phyloP scores from a whole-genome alignment of 2,113 vertebrate genomes.

The Potamarius usumacintae region DNA sequence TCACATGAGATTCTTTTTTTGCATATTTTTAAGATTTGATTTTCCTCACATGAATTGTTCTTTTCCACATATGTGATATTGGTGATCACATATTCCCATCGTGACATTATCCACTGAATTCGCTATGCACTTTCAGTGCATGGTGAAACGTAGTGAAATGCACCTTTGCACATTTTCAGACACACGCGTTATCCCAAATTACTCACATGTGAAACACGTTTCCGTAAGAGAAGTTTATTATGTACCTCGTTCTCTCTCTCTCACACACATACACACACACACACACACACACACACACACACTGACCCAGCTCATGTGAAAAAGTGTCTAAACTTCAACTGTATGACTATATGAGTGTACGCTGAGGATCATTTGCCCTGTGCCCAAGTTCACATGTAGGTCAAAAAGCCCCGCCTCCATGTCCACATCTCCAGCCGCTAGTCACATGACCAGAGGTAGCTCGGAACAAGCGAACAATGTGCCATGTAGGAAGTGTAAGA shows the following conservation, averaged over 20 bases:
- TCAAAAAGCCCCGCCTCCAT: slow-evolving; percentile 54
- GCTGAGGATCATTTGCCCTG: slow-evolving; percentile 42
- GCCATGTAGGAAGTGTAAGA: slow-evolving; percentile 72
- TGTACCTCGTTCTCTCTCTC: neutral
- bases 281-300: slow-evolving; percentile 25
- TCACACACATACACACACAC: slow-evolving; percentile 18
- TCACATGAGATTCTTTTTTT: neutral
- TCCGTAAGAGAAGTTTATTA: neutral
- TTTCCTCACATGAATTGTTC: neutral
- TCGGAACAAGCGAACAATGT: slow-evolving; percentile 72
- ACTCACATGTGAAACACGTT: neutral
- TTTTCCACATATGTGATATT: neutral
- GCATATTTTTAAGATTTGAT: neutral
- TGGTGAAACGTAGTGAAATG: neutral
- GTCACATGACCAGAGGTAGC: slow-evolving; percentile 63
- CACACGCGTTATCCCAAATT: neutral
- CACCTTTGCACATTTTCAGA: neutral
- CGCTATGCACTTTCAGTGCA: neutral
- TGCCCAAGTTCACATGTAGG: slow-evolving; percentile 65
- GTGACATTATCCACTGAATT: neutral
- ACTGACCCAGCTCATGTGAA: neutral
- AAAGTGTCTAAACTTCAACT: neutral
- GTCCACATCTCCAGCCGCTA: slow-evolving; percentile 16
- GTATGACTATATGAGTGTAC: neutral
- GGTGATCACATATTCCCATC: neutral